phyloP scores from a whole-genome alignment of 2,113 vertebrate species.

The Sturnus vulgaris region DNA sequence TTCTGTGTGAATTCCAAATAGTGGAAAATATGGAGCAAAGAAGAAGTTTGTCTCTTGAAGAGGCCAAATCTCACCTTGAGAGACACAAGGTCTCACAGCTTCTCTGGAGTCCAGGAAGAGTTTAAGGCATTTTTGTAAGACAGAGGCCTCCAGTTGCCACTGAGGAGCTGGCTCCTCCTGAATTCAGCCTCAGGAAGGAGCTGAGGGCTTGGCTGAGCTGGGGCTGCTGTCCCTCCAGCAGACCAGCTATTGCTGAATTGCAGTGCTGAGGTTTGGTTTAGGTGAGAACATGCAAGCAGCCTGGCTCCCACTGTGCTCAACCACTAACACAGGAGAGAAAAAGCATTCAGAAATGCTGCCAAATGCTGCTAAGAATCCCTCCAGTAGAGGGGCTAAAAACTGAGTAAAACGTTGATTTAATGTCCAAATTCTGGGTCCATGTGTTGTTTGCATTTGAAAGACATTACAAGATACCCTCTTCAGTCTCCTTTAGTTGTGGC shows the following conservation, averaged over 20 bases:
- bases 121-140: background rate
- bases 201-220: background rate
- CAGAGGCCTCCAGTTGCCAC: background rate
- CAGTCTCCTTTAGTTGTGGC: background rate
- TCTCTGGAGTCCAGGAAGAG: background rate
- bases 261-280: background rate
- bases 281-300: background rate
- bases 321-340: background rate
- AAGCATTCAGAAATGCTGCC: background rate
- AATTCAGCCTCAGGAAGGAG: background rate
- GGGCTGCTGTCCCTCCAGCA: background rate
- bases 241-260: background rate
- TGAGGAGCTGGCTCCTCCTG: background rate
- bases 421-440: background rate
- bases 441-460: background rate
- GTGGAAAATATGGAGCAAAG: background rate
- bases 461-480: background rate
- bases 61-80: background rate
- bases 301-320: accelerated
- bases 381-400: background rate
- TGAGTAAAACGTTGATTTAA: background rate
- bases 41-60: background rate
- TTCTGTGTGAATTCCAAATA: background rate
- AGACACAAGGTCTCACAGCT: background rate
- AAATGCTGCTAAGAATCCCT: background rate